These are phyloP conservation scores for Epsilonema sp. DNA, from an alignment of 2,888 invertebrate species.

Conservation along the genomic window DNA sequence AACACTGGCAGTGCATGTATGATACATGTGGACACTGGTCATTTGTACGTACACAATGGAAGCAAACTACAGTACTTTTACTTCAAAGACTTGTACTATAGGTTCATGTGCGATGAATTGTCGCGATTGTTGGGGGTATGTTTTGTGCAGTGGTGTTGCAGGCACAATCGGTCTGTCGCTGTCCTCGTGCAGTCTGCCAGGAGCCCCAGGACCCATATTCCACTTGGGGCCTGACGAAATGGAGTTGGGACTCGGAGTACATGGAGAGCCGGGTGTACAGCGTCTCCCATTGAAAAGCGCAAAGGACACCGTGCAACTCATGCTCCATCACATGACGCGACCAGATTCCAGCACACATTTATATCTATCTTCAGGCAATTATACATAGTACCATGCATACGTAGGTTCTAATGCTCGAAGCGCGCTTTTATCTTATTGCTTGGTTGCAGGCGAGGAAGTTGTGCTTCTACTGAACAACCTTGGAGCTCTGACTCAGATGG, in stretches of 20 bases:
- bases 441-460: conserved; percentile 30
- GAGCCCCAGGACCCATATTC: conserved; percentile 43
- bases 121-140: too few species aligned
- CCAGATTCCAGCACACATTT: conserved; percentile 18
- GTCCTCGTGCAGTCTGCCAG: conserved; percentile 47
- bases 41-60: too few species aligned
- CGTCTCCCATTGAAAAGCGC: conserved; percentile 32
- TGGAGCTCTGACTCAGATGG: conserved; percentile 51
- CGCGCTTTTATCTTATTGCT: too few species aligned
- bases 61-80: too few species aligned
- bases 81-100: not conserved
- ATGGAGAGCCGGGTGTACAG: conserved; percentile 39
- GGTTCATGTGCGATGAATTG: too few species aligned
- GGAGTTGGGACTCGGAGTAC: conserved; percentile 45
- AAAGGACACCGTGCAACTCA: conserved; percentile 29
- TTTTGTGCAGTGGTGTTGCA: conserved; percentile 29
- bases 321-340: conserved; percentile 34
- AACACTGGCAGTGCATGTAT: too few species aligned
- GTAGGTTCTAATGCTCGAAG: conserved; percentile 4
- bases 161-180: conserved; percentile 51
- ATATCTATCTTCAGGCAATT: conserved; percentile 7
- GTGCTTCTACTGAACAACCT: conserved; percentile 56
- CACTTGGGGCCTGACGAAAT: conserved; percentile 44
- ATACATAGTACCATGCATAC: too few species aligned
- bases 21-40: too few species aligned